Percentiles rank a stretch among this genome's conserved stretches.
phyloP scores from a whole-genome alignment of 2,888 invertebrate genomes.

The Heliconius cydno region DNA sequence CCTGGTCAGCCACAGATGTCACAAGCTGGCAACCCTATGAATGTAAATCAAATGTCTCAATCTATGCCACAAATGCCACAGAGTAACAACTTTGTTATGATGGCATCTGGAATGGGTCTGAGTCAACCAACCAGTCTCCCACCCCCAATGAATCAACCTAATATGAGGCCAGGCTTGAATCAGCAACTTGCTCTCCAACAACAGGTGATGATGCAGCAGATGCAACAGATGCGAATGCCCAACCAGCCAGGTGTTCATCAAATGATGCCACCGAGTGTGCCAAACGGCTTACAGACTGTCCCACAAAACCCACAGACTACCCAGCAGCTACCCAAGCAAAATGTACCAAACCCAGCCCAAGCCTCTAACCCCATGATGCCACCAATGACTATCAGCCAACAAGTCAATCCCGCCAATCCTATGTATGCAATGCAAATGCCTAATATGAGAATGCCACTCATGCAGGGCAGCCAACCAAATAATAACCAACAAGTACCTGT shows the following conservation, averaged over 20 bases:
- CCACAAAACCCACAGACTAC: conserved; percentile 54
- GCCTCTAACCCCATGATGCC: conserved; percentile 58
- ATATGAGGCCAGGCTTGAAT: conserved; percentile 60
- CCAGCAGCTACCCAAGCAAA: conserved; percentile 62
- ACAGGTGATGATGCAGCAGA: conserved; percentile 72
- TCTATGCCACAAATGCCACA: conserved; percentile 67
- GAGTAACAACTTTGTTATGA: conserved; percentile 63
- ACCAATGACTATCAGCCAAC: conserved; percentile 61
- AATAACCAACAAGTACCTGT: conserved; percentile 62
- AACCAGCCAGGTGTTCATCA: conserved; percentile 61
- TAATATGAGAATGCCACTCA: conserved; percentile 73
- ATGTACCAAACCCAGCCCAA: conserved; percentile 63
- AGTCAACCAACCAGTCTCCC: conserved; percentile 61
- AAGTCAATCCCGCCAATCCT: conserved; percentile 66
- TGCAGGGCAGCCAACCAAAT: conserved; percentile 65
- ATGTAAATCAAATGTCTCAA: conserved; percentile 67
- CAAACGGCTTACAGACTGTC: conserved; percentile 47
- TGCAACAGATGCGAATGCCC: conserved; percentile 76
- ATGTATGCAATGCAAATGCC: conserved; percentile 74
- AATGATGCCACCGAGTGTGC: conserved; percentile 61
- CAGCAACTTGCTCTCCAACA: conserved; percentile 69
- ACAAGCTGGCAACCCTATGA: conserved; percentile 68
- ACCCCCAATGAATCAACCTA: conserved; percentile 63
- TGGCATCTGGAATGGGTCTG: conserved; percentile 62
- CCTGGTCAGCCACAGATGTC: conserved; percentile 70